A percentile compares a stretch with the other conserved stretches of the same genome.
phyloP scores from a whole-genome alignment of 2,113 vertebrate genomes.

The Plecotus auritus region DNA sequence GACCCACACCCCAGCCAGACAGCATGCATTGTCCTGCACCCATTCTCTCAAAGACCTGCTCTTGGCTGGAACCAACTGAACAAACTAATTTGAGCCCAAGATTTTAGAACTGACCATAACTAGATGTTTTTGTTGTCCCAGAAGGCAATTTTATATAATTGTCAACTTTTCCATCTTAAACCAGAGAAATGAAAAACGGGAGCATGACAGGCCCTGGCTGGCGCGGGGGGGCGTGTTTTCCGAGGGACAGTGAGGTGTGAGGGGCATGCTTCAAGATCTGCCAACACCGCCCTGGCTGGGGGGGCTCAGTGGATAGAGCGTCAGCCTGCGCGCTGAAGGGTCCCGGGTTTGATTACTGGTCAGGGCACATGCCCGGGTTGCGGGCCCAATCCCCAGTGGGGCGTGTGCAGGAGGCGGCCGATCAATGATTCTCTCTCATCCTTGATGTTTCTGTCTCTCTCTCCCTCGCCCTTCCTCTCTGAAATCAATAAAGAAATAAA shows the following conservation, averaged over 20 bases:
- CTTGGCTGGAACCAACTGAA: background rate
- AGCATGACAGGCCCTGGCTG: background rate
- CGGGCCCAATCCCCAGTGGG: too few species aligned
- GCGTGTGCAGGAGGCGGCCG: too few species aligned
- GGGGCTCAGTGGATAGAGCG: too few species aligned
- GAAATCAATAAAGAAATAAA: too few species aligned
- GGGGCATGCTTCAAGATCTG: background rate
- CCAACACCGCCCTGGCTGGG: too few species aligned
- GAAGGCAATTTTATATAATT: constrained; percentile 21
- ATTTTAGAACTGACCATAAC: background rate
- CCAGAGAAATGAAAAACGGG: background rate
- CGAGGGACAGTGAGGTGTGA: background rate
- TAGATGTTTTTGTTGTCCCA: background rate
- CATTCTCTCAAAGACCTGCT: background rate
- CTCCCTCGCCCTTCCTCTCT: too few species aligned
- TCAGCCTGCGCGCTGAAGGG: too few species aligned
- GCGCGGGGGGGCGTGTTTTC: background rate
- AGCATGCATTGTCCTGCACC: background rate
- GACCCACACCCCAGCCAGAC: too few species aligned
- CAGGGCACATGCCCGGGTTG: too few species aligned
- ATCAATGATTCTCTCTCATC: too few species aligned
- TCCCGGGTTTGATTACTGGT: too few species aligned
- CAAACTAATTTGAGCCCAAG: background rate
- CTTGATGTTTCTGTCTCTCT: too few species aligned
- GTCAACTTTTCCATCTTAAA: constrained; percentile 8